Evolutionary conservation across 1,140 invertebrate species (phyloP), one percentile per base, ranked within the genome.

Genomic region (Drosophila pandora): DNA sequence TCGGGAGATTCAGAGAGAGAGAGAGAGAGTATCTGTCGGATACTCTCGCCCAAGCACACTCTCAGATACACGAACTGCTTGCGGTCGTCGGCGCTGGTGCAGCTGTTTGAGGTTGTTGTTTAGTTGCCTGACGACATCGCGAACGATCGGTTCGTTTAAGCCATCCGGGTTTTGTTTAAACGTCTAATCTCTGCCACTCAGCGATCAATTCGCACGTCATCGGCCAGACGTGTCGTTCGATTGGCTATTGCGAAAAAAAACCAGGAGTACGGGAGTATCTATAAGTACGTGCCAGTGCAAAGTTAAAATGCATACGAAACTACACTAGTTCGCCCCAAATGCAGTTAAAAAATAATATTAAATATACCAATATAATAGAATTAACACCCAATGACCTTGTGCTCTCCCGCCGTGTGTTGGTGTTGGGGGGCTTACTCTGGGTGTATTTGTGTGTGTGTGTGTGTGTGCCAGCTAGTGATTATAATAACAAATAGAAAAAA

Each of bases 161-260:
- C 50, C n/a, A 43, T 21, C 71, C 69, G 58, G 43, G 12, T 32
- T 13, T 59, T 17, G 17, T 1, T 17, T 3, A 17, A 56, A 63
- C 68, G 63, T 32, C 17, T 57, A 74, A 74, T 74, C 70, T 57
- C 13, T 23, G 39, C 32, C 60, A 43, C 39, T 50, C 49, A 52
- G 54, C 55, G 81, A 87, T 88, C 83, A 69, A 63, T 75, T 56
- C 56, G 84, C 65, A 87, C 81, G 81, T 87, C 82, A 87, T 82
- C 79, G 59, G 65, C 34, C 59, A 88, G 83, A 87, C 82, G 82
- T 87, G 83, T 87, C 53, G 69, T 57, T 72, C 83, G 70, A 88
- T 87, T 88, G 78, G 78, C 64, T 72, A 67, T 71, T 58, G 71
- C 72, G 69, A 62, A 59, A 17, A 17, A 17, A 17, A 69, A 47